Percentiles rank a stretch among this genome's conserved stretches.
Evolutionary conservation across 2,888 invertebrate genomes (phyloP).

Genomic region (Graphium colonna): DNA sequence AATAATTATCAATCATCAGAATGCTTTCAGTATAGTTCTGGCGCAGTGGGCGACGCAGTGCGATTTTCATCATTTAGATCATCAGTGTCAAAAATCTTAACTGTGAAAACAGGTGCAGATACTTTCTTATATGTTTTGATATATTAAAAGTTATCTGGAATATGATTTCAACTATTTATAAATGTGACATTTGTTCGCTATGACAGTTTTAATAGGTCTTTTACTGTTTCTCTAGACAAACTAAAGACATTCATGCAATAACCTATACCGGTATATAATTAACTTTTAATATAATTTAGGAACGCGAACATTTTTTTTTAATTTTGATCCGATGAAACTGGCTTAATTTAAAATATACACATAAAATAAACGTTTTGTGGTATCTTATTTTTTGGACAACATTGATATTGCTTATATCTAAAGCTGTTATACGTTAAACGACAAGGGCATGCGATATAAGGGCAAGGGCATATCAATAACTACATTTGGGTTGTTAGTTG

Average conservation of each 20-base stretch:
- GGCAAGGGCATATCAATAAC: no score
- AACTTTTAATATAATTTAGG: no score
- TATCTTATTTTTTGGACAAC: conserved; percentile 42
- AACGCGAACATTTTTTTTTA: no score
- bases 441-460: conserved; percentile 20
- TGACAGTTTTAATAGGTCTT: not conserved
- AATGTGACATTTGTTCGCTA: not conserved
- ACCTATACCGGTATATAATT: no score
- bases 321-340: no score
- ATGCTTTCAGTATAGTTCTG: conserved; percentile 34
- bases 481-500: conserved; percentile 2
- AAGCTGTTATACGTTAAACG: not conserved
- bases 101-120: conserved; percentile 38
- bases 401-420: not conserved
- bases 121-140: conserved; percentile 6
- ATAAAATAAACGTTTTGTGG: conserved; percentile 53
- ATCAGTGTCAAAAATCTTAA: conserved; percentile 36
- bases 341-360: no score
- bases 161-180: conserved; percentile 11
- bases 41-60: conserved; percentile 33
- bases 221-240: no score
- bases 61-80: conserved; percentile 44
- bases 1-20: conserved; percentile 61
- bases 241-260: no score
- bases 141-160: not conserved